Evolutionary conservation across 1,140 invertebrate species (phyloP).

Genomic region (Pygmarrhopalites habei): DNA sequence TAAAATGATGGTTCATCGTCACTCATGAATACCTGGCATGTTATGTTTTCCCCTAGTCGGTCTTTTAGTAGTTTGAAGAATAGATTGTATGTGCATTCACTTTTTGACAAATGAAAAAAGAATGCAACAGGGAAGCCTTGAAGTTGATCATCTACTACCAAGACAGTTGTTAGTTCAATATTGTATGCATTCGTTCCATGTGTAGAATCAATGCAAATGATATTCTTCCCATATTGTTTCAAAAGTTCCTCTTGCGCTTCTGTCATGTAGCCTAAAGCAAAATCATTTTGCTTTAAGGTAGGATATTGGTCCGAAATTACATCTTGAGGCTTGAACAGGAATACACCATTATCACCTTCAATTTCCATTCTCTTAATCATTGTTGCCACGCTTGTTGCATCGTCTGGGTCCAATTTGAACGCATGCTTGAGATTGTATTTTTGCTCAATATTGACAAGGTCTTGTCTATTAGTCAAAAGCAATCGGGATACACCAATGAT

Average conservation of each 20-base stretch:
- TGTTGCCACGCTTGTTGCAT: not conserved
- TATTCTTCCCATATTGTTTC: not conserved
- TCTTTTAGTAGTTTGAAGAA: not conserved
- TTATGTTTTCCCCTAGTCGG: not conserved
- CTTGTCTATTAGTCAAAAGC: not conserved
- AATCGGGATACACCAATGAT: not conserved
- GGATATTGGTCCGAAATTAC: not conserved
- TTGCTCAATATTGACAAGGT: not conserved
- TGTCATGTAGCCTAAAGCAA: not conserved
- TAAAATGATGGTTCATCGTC: constrained; percentile 5
- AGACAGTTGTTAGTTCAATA: not conserved
- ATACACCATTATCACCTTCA: not conserved
- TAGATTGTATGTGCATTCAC: not conserved
- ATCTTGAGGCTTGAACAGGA: not conserved
- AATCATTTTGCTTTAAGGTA: not conserved
- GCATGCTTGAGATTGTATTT: not conserved
- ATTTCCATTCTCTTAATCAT: not conserved
- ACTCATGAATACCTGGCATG: not conserved
- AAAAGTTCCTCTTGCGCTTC: not conserved
- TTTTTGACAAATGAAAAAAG: not conserved
- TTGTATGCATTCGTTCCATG: constrained; percentile 4
- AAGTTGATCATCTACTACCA: not conserved
- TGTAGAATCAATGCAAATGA: not conserved
- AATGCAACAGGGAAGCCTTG: not conserved
- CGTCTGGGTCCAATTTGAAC: not conserved